Percentiles rank a stretch among this genome's conserved stretches.
Conservation (phyloP, 92 coral and sea anemone species). For the Zoanthus gigantus region DNA sequence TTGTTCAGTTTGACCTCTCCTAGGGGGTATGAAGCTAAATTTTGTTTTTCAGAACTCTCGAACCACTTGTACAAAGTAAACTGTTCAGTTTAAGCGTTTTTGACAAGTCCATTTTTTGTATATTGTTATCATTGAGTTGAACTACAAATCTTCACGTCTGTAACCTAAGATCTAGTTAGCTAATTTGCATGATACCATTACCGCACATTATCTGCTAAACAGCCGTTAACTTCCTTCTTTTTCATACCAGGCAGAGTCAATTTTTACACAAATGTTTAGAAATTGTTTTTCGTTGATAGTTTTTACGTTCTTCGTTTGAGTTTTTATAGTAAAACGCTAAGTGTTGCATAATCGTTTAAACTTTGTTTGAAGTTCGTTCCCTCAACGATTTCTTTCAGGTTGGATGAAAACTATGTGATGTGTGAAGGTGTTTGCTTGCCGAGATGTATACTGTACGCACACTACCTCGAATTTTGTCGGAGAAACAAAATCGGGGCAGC, state of each 20-base stretch:
- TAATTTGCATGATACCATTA: not conserved
- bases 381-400: slow-evolving; percentile 64
- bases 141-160: not conserved
- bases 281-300: not conserved
- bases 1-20: slow-evolving; percentile 36
- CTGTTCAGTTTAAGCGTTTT: not conserved
- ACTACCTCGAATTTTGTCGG: slow-evolving; percentile 96
- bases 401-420: slow-evolving; percentile 98
- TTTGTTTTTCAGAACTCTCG: slow-evolving; percentile 10
- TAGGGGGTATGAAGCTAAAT: slow-evolving; percentile 33
- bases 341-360: not conserved
- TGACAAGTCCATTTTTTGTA: not conserved
- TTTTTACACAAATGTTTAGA: no score
- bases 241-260: no score
- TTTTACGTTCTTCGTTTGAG: not conserved
- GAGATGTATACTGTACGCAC: slow-evolving; percentile 95
- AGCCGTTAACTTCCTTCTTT: not conserved
- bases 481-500: slow-evolving; percentile 93
- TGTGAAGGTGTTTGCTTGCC: slow-evolving; percentile 99
- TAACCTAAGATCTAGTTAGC: not conserved
- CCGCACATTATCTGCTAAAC: no score
- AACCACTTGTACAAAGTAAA: slow-evolving; percentile 35
- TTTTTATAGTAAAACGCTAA: not conserved
- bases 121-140: not conserved
- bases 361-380: not conserved